phyloP scores from a whole-genome alignment of 2,113 vertebrate species.

The Zosterops hypoxanthus region DNA sequence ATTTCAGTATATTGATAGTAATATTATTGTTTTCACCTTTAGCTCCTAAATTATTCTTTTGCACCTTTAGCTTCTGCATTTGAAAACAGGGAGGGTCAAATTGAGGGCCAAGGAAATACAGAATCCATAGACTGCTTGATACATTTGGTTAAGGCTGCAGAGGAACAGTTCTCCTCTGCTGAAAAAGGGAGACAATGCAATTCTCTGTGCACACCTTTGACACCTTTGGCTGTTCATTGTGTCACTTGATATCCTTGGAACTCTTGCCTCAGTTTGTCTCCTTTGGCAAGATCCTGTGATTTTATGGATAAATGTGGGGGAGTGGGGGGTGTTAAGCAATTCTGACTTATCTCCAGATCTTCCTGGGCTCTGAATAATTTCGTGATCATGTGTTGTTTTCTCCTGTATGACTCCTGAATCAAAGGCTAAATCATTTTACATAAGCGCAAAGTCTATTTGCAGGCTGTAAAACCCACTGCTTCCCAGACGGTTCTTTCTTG shows the following conservation, averaged over 20 bases:
- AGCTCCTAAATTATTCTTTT: not conserved
- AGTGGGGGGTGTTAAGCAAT: not conserved
- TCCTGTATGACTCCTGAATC: slow-evolving; percentile 22
- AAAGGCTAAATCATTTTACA: slow-evolving; percentile 50
- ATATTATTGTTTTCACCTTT: not conserved
- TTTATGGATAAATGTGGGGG: not conserved
- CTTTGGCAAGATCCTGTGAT: not conserved
- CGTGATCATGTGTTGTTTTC: slow-evolving; percentile 31
- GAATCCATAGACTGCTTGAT: not conserved
- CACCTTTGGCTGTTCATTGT: not conserved
- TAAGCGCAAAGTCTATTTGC: slow-evolving; percentile 44
- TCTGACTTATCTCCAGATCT: not conserved
- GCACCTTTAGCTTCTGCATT: not conserved
- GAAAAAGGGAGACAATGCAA: not conserved
- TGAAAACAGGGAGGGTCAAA: not conserved
- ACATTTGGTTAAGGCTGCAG: not conserved
- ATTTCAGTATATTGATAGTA: not conserved
- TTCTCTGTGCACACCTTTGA: not conserved
- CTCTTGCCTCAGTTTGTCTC: not conserved
- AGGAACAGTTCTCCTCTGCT: not conserved
- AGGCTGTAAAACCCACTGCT: slow-evolving; percentile 47
- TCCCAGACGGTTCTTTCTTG: slow-evolving; percentile 23
- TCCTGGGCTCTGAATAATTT: slow-evolving; percentile 19
- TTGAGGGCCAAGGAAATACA: not conserved
- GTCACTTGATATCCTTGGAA: not conserved